A percentile compares a stretch with the other conserved stretches of the same genome.
These are phyloP conservation scores for Todiramphus saurophagus DNA, from an alignment of 2,113 vertebrate genomes.

Conservation along the genomic window DNA sequence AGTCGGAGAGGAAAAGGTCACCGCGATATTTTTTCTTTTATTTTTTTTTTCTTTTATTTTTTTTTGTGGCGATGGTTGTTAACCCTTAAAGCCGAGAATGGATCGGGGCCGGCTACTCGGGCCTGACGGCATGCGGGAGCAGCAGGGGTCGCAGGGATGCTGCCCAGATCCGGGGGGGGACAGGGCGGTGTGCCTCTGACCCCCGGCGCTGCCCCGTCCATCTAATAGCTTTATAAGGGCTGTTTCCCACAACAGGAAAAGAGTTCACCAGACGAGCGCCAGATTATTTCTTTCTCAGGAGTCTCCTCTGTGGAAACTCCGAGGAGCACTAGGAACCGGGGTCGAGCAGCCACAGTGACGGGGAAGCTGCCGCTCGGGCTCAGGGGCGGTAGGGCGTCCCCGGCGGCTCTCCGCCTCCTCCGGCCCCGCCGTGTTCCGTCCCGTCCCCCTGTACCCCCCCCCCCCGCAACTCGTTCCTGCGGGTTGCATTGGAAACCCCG, in stretches of 20 bases:
- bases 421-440: not conserved
- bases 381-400: not conserved
- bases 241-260: constrained; percentile 54
- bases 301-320: constrained; percentile 44
- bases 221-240: not conserved
- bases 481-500: not conserved
- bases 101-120: not conserved
- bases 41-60: not conserved
- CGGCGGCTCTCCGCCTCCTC: too few relatives aligned
- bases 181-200: not conserved
- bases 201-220: not conserved
- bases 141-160: not conserved
- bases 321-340: not conserved
- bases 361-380: not conserved
- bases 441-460: too few relatives aligned
- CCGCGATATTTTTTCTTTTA: not conserved
- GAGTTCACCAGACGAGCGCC: constrained; percentile 34
- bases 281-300: constrained; percentile 49
- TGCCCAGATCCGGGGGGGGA: accelerated
- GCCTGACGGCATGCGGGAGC: not conserved
- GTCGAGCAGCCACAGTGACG: not conserved
- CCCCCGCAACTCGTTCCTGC: not conserved
- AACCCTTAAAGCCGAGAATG: constrained; percentile 50
- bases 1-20: constrained; percentile 68
- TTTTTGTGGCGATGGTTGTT: constrained; percentile 8